Conservation (phyloP, 2,888 invertebrate species). For the Ptilodon capucinus region DNA sequence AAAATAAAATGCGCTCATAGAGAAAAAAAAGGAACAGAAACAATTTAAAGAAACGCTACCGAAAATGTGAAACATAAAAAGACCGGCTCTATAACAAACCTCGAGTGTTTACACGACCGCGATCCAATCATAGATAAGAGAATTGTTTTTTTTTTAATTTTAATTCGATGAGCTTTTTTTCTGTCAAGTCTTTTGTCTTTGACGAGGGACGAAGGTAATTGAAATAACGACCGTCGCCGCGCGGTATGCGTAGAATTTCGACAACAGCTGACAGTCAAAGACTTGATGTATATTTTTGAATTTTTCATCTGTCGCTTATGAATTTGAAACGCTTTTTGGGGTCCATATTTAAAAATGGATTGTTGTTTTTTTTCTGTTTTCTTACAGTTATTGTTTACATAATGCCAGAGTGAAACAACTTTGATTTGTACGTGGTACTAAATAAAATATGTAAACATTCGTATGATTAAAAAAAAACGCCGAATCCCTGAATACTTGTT, state of each 20-base stretch:
- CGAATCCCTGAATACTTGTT: too few relatives aligned
- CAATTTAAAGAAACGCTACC: slow-evolving; percentile 61
- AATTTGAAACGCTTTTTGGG: neutral
- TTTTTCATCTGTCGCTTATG: slow-evolving; percentile 28
- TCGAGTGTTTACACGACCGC: slow-evolving; percentile 77
- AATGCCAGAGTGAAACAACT: too few relatives aligned
- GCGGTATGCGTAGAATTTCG: slow-evolving; percentile 76
- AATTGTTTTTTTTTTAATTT: slow-evolving; percentile 63
- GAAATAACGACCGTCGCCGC: slow-evolving; percentile 77
- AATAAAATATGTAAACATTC: too few relatives aligned
- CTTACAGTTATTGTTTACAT: too few relatives aligned
- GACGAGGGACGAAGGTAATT: slow-evolving; percentile 78
- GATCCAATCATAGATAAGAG: slow-evolving; percentile 81
- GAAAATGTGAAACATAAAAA: slow-evolving; percentile 63
- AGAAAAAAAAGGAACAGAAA: slow-evolving; percentile 23
- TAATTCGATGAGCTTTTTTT: slow-evolving; percentile 52
- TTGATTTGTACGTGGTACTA: too few relatives aligned
- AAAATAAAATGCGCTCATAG: slow-evolving; percentile 26
- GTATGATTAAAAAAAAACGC: too few relatives aligned
- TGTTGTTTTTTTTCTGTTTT: too few relatives aligned
- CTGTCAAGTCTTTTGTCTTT: slow-evolving; percentile 80
- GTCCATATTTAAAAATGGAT: neutral
- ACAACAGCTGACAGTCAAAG: slow-evolving; percentile 69
- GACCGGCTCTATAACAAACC: slow-evolving; percentile 67
- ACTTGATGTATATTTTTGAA: slow-evolving; percentile 29